phyloP scores from a whole-genome alignment of 2,888 invertebrate species.

The Phanerotoma sp. region DNA sequence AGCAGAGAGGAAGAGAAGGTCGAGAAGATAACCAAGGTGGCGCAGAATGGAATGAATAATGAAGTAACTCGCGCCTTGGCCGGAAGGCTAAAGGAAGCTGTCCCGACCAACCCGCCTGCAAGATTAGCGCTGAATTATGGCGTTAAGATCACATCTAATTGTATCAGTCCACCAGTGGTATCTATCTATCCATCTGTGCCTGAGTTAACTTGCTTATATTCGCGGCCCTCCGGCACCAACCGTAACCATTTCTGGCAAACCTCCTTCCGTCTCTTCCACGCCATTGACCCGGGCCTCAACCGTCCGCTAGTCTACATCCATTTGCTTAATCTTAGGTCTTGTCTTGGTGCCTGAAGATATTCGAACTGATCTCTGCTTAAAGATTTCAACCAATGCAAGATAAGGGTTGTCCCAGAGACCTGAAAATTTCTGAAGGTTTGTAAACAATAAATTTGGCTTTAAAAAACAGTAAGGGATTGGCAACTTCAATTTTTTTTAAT shows the following conservation, averaged over 20 bases:
- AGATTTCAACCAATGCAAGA: no score
- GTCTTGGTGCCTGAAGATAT: not conserved
- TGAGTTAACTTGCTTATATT: constrained; percentile 26
- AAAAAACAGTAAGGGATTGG: no score
- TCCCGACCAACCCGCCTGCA: constrained; percentile 27
- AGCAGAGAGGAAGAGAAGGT: constrained; percentile 25
- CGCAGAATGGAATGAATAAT: constrained; percentile 56
- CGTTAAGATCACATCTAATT: constrained; percentile 57
- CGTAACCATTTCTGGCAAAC: constrained; percentile 29
- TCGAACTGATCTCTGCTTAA: no score
- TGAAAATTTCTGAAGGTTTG: no score
- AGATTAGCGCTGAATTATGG: constrained; percentile 57
- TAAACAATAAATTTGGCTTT: constrained; percentile 46
- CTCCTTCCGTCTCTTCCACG: constrained; percentile 48
- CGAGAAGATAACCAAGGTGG: constrained; percentile 47
- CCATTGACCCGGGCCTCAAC: constrained; percentile 55
- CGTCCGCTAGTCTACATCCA: constrained; percentile 41
- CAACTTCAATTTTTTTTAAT: no score
- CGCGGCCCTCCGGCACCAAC: constrained; percentile 35
- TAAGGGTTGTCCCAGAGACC: no score
- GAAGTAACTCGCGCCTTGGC: constrained; percentile 54
- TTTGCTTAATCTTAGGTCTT: constrained; percentile 47
- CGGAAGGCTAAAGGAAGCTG: constrained; percentile 46
- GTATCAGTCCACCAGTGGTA: constrained; percentile 53
- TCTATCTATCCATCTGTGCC: constrained; percentile 53